phyloP scores from a whole-genome alignment of 2,888 invertebrate genomes.

The Beris chalybata region DNA sequence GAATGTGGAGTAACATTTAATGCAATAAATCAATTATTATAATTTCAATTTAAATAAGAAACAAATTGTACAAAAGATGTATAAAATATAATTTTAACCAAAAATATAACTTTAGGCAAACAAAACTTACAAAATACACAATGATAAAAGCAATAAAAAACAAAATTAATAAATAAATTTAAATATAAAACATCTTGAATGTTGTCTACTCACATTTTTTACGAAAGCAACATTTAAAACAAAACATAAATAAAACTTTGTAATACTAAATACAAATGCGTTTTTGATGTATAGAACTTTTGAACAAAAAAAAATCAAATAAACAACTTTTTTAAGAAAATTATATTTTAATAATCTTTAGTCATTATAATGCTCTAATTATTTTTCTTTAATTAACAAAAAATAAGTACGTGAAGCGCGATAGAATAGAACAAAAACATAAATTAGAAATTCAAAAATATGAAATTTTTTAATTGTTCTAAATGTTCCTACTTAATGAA shows the following conservation, averaged over 20 bases:
- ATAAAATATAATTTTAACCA: background rate
- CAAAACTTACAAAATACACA: no score
- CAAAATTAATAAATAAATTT: no score
- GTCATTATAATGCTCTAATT: background rate
- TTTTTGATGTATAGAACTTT: no score
- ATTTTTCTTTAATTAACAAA: background rate
- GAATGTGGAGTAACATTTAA: no score
- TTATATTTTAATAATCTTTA: background rate
- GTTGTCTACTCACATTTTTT: no score
- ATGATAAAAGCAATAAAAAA: no score
- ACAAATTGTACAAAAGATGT: constrained; percentile 27
- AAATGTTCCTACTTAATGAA: constrained; percentile 11
- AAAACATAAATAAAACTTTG: no score
- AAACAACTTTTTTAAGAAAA: background rate
- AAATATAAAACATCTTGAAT: no score
- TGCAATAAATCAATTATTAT: background rate
- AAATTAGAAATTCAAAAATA: background rate
- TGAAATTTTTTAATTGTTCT: constrained; percentile 7
- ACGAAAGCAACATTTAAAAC: no score
- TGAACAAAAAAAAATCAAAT: no score
- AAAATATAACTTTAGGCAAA: no score
- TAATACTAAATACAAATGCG: no score
- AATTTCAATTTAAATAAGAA: constrained; percentile 14
- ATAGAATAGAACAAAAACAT: background rate
- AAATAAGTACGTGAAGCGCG: background rate